These are phyloP conservation scores for Anoura caudifer DNA, from an alignment of 2,113 vertebrate genomes.

Conservation along the genomic window DNA sequence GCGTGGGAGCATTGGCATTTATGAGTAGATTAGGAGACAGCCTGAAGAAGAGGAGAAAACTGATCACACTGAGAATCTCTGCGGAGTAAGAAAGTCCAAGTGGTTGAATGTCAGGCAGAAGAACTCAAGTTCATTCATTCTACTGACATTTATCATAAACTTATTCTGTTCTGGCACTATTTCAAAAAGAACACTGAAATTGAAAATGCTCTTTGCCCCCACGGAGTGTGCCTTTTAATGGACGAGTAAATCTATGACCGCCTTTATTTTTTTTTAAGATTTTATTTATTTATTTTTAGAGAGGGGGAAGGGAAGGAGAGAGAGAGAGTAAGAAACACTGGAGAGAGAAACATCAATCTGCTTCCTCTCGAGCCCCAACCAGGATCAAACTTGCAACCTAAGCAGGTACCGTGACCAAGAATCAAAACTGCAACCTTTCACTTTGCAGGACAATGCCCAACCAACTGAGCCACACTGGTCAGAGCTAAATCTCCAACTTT, in stretches of 20 bases:
- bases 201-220: neutral
- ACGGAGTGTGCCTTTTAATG: neutral
- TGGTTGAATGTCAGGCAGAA: neutral
- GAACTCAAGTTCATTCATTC: slow-evolving; percentile 14
- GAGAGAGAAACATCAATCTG: neutral
- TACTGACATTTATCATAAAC: neutral
- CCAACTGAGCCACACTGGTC: too few relatives aligned
- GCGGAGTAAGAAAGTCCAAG: neutral
- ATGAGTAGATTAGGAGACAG: neutral
- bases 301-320: neutral
- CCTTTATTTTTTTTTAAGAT: neutral
- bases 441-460: too few relatives aligned
- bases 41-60: neutral
- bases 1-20: neutral
- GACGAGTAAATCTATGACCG: neutral
- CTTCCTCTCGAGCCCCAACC: too few relatives aligned
- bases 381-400: too few relatives aligned
- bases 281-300: neutral
- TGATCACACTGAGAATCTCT: neutral
- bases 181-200: neutral
- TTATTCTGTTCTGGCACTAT: neutral
- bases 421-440: too few relatives aligned
- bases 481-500: neutral
- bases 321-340: neutral
- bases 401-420: too few relatives aligned